Percentiles rank a stretch among this genome's conserved stretches.
Evolutionary conservation across 2,113 vertebrate species (phyloP).

Genomic region (Hippoglossus stenolepis): DNA sequence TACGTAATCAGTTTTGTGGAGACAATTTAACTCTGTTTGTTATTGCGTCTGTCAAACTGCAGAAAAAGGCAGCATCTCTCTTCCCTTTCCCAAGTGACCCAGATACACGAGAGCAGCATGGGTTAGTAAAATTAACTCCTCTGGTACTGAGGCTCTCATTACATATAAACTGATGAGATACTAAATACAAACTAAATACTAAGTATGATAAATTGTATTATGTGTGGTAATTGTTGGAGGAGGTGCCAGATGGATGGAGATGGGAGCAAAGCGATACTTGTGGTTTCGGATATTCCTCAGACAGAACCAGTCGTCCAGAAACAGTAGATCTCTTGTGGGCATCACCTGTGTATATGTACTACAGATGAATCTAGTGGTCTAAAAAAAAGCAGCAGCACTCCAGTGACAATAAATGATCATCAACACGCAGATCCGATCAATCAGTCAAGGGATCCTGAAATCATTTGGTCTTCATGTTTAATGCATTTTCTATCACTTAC

Average conservation of each 20-base stretch:
- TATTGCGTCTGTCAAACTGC: neutral
- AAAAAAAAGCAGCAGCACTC: slow-evolving; percentile 1
- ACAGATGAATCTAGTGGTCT: slow-evolving; percentile 12
- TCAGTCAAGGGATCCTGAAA: slow-evolving; percentile 31
- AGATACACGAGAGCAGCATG: neutral
- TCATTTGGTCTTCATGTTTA: slow-evolving; percentile 64
- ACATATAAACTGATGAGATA: neutral
- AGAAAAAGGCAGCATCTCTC: slow-evolving; percentile 10
- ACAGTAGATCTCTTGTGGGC: slow-evolving; percentile 1
- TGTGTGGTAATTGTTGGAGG: no score
- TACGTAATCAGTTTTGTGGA: neutral
- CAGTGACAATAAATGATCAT: slow-evolving; percentile 5
- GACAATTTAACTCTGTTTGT: slow-evolving; percentile 46
- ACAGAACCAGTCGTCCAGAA: neutral
- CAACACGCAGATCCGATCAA: neutral
- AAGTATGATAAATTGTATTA: neutral
- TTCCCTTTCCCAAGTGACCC: slow-evolving; percentile 20
- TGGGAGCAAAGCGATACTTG: no score
- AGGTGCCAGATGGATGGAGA: no score
- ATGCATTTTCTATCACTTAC: slow-evolving; percentile 68
- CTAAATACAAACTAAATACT: neutral
- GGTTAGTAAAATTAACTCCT: neutral
- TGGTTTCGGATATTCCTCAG: no score
- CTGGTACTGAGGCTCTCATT: neutral
- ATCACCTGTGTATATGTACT: neutral